Base-by-base conservation (phyloP, 2,113 vertebrate species). In the Mus spicilegus region DNA sequence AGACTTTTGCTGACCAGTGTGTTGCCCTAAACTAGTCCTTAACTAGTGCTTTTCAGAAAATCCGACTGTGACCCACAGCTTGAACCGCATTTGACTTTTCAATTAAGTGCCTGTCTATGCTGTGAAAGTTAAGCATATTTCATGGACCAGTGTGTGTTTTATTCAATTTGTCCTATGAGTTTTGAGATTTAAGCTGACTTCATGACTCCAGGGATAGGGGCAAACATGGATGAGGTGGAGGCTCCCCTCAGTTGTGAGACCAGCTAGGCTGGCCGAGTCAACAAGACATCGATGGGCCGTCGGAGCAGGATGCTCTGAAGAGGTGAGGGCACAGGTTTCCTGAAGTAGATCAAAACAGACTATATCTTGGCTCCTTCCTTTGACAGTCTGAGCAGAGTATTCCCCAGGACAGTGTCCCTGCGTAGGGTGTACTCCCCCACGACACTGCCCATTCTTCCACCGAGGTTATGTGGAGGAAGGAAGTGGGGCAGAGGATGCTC, bases 391-490 rank as follows among this genome's bases (percentile, higher is more conserved):
- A 12, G 16, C 17, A 13, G 77, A 73, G 26, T 11, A 24, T 46
- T 14, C 22, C 56, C 12, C 28, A 2, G 17, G 26, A 4, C 3
- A 61, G 49, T 80, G 30, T 86, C 36, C 10, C 1, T 9, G 39
- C 17, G 16, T 20, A 0, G n/a, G 70, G 42, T 19, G 7, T 3
- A 0, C 51, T 42, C 24, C 42, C 0, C 22, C 42, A 2, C 5
- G 42, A 16, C 1, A 0, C 20, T 17, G 30, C 8, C 72, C 58
- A 1, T 9, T 51, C 69, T 12, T 56, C 58, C 19, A 24, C 42
- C 1, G 11, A 22, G 54, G 13, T 9, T 2, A 16, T 1, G 0
- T 3, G 73, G 42, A 67, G 67, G 42, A 24, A 75, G 94, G 7
- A 30, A 19, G 0, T 9, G 0, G 22, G 76, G 16, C 3, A 39